Evolutionary conservation across 2,888 invertebrate species (phyloP), one percentile per base, ranked within the genome.

Genomic region (Cyclophora albipunctata): DNA sequence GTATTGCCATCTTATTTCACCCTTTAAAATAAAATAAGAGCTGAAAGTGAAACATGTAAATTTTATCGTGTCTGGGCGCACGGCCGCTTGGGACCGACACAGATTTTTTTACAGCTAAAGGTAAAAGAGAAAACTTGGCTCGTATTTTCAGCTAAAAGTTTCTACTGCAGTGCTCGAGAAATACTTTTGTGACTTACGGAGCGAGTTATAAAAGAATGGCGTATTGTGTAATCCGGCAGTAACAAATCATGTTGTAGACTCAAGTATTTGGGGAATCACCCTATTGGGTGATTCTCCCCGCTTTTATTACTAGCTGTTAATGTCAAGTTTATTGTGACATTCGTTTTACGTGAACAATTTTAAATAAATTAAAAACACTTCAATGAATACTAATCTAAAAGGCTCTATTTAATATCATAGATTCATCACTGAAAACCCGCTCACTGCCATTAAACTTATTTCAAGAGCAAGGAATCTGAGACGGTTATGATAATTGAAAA

Each of bases 21-120:
- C 85, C 85, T 81, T 86, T 84, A 84, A 84, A 86, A 84, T 81
- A 85, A 87, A 87, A 84, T 85, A 84, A 76, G 82, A 77, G 73
- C 77, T 73, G 76, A 75, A 79, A 80, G 76, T 74, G 81, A 83
- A 84, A 84, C 84, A 87, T 87, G 87, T 85, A 87, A 87, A 87
- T 87, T 86, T 84, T 79, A 85, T 83, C 81, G 82, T 72, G 80
- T 81, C 84, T 80, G 76, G 71, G 74, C 72, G 70, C 72, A 61
- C 67, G 69, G 69, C 72, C 77, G 70, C 60, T 44, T 64, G 76
- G 77, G 79, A 75, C 68, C 60, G 64, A 67, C 73, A 64, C 72
- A 69, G 79, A 78, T 83, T 86, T 86, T 37, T 84, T 84, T 78
- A 64, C 71, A 73, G 62, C 69, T 68, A 73, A 75, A 81, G 80